phyloP scores from a whole-genome alignment of 2,113 vertebrate species.

The Brachyhypopomus gauderio region DNA sequence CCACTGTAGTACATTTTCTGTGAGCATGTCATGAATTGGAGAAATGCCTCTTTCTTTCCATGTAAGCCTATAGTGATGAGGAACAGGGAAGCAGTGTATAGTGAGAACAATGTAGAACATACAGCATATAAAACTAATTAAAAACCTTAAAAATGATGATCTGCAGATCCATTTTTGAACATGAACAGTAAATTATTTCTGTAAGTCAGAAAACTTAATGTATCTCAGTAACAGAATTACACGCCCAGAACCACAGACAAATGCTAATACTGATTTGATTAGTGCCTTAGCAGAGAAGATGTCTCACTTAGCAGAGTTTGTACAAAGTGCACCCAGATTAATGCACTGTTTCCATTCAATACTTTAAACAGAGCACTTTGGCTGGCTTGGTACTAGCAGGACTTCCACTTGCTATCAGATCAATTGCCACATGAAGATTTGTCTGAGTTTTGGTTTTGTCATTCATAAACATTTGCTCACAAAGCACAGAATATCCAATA shows the following conservation, averaged over 20 bases:
- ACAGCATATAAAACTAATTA: too few relatives aligned
- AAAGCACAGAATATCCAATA: neutral
- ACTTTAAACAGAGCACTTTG: conserved; percentile 17
- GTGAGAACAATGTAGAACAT: too few relatives aligned
- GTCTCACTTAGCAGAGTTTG: conserved; percentile 16
- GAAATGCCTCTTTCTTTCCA: too few relatives aligned
- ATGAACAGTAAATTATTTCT: neutral
- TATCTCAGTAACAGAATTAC: neutral
- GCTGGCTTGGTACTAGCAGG: neutral
- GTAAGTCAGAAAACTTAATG: too few relatives aligned
- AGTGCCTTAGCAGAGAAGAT: too few relatives aligned
- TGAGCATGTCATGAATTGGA: too few relatives aligned
- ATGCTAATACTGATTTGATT: conserved; percentile 8
- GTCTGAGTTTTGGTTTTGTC: neutral
- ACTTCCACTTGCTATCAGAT: conserved; percentile 4
- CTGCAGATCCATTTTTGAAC: neutral
- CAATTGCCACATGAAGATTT: neutral
- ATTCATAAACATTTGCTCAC: neutral
- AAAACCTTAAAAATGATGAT: neutral
- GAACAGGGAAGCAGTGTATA: too few relatives aligned
- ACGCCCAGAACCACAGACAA: neutral
- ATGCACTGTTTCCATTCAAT: conserved; percentile 19
- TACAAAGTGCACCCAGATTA: conserved; percentile 12
- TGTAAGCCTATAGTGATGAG: too few relatives aligned
- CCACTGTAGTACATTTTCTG: too few relatives aligned